A percentile compares a stretch with the other conserved stretches of the same genome.
Evolutionary conservation across 2,797 vertebrate species (phyloP).

Genomic region (Apodemus agrarius): DNA sequence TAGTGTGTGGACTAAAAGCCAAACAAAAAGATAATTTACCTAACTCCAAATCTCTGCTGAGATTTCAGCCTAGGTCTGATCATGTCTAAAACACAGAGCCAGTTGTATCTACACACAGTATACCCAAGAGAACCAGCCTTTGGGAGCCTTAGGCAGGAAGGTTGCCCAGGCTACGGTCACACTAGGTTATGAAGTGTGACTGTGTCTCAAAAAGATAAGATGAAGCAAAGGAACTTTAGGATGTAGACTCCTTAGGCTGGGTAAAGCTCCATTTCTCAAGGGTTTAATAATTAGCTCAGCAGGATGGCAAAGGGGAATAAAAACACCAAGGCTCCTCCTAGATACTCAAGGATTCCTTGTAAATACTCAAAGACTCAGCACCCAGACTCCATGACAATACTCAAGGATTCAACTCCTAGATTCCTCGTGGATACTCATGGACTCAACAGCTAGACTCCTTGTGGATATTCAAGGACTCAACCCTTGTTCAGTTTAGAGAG

Average conservation of each 20-base stretch:
- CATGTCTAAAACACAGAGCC: neutral
- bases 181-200: neutral
- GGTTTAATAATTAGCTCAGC: neutral
- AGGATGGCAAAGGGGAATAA: constrained; percentile 4
- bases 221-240: neutral
- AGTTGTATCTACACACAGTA: too few relatives aligned
- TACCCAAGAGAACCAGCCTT: neutral
- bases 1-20: neutral
- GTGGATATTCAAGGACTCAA: neutral
- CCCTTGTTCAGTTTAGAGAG: neutral
- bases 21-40: neutral
- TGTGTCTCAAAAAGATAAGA: neutral
- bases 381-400: too few relatives aligned
- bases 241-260: neutral
- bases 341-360: neutral
- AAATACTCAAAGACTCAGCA: too few relatives aligned
- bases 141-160: neutral
- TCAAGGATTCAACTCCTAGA: neutral
- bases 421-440: neutral
- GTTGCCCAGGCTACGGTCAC: neutral
- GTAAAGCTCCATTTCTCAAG: constrained; percentile 39
- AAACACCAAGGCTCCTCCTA: neutral
- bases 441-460: neutral
- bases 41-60: neutral
- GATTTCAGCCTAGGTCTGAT: neutral